Conservation (phyloP, 2,797 vertebrate genomes). For the Acridotheres tristis region DNA sequence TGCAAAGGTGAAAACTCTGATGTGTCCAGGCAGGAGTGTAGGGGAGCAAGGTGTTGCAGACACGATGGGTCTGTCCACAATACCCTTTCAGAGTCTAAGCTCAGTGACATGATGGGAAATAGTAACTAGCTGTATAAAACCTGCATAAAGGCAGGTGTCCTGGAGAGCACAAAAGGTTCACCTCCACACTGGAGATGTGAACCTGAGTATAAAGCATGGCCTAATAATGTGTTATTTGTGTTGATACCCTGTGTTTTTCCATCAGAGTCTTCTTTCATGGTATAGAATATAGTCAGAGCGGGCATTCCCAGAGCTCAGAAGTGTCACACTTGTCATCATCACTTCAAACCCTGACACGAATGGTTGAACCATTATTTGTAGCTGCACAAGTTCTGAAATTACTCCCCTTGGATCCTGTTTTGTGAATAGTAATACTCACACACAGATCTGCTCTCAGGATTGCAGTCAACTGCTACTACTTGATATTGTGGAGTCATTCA, state of each 20-base stretch:
- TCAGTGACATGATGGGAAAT: background rate
- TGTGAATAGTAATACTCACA: background rate
- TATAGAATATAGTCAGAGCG: background rate
- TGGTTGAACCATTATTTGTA: background rate
- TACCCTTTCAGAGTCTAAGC: background rate
- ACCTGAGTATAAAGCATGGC: background rate
- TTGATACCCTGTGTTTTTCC: background rate
- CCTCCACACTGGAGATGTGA: background rate
- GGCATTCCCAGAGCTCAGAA: background rate
- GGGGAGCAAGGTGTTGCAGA: background rate
- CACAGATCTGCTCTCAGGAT: background rate
- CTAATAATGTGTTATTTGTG: background rate
- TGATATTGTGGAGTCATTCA: background rate
- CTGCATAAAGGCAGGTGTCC: background rate
- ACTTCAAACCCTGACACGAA: background rate
- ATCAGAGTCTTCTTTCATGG: background rate
- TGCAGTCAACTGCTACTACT: background rate
- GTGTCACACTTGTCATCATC: background rate
- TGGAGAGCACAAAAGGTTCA: background rate
- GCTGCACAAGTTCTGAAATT: background rate
- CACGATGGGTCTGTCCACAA: background rate
- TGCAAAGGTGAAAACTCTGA: background rate
- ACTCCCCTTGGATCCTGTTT: background rate
- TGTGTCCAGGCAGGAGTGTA: background rate
- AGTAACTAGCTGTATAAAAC: background rate